Evolutionary conservation across 1,140 invertebrate genomes (phyloP), one percentile per base, ranked within the genome.

Genomic region (Mactra quadrangularis): DNA sequence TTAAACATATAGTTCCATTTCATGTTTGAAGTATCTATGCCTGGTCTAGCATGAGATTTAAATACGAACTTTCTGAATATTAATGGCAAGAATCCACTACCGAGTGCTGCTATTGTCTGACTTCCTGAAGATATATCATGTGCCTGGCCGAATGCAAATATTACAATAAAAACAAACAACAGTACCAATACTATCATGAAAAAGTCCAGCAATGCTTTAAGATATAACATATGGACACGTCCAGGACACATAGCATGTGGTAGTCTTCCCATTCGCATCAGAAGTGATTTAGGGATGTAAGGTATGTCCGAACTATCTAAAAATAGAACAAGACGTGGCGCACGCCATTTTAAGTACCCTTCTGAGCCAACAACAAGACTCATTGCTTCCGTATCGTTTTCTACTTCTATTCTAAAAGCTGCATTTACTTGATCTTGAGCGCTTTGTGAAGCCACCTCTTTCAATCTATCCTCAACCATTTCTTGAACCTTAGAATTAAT

Each of bases 141-240:
- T 13, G 74, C 74, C n/a, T 64, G 57, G 0, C 74, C 74, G 29
- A 77, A 77, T 11, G 74, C 74, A 33, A 50, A 62, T 29, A 77
- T 77, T n/a, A 77, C 59, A 22, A 77, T 64, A 9, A 77, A 77
- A 33, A 62, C 55, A 22, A 77, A 77, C 27, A 50, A 17, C 19
- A 77, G 45, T 35, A 77, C 62, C 29, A 41, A 25, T 19, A 77
- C 25, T n/a, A 77, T 62, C 1, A 55, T n/a, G 0, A 27, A 62
- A n/a, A 77, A 77, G 33, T 77, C 74, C 2, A 77, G 59, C 0
- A 77, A 59, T n/a, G 74, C 55, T 25, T 52, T 62, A 4, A 77
- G 41, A 27, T 77, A 77, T 19, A 77, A 38, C 15, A 47, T 2
- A 47, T 77, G 47, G 47, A 62, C 22, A 15, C 17, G 17, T 9